Conservation (phyloP, 2,888 invertebrate species). For the Chromoteleia sp. region DNA sequence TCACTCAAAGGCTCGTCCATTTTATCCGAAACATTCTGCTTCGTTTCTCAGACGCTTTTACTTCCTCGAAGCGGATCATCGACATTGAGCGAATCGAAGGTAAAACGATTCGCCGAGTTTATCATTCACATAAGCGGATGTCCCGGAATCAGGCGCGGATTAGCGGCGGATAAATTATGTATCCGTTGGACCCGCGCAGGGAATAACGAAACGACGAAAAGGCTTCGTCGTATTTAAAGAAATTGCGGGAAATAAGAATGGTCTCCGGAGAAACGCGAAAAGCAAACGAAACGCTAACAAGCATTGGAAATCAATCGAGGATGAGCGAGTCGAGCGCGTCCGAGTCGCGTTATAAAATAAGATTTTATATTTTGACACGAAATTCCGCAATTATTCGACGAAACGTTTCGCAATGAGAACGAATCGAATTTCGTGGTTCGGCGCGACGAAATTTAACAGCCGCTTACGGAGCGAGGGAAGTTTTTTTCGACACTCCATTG, state of each 20-base stretch:
- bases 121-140: slow-evolving; percentile 55
- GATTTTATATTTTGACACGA: background rate
- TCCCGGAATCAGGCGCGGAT: slow-evolving; percentile 11
- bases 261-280: background rate
- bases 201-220: slow-evolving; percentile 10
- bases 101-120: slow-evolving; percentile 28
- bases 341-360: background rate
- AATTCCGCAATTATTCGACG: slow-evolving; percentile 1
- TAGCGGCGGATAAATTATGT: slow-evolving; percentile 22
- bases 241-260: slow-evolving; percentile 1
- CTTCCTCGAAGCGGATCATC: slow-evolving; percentile 41
- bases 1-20: slow-evolving; percentile 36
- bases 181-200: background rate
- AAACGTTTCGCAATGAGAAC: slow-evolving; percentile 11
- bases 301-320: background rate
- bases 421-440: slow-evolving; percentile 6
- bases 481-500: slow-evolving; percentile 15
- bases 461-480: background rate
- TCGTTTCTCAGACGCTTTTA: background rate
- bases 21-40: slow-evolving; percentile 23
- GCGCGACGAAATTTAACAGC: slow-evolving; percentile 17
- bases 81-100: slow-evolving; percentile 35
- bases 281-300: background rate
- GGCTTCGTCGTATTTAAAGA: slow-evolving; percentile 2
- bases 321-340: background rate